Conservation (phyloP, 2,113 vertebrate species). For the Prunella fulvescens region DNA sequence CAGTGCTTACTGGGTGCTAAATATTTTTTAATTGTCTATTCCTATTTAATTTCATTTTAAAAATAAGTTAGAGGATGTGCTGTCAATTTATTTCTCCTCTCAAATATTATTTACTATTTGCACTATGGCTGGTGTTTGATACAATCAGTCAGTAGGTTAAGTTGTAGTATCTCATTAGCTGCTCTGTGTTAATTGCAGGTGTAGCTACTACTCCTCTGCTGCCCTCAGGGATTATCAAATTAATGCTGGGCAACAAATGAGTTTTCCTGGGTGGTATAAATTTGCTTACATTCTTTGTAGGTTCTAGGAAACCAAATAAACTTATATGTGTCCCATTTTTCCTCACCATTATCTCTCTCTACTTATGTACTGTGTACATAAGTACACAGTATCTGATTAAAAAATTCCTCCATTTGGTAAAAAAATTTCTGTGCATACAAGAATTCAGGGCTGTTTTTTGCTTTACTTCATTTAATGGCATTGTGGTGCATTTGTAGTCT, state of each 20-base stretch:
- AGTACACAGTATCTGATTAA: background rate
- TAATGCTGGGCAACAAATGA: background rate
- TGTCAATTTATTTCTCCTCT: background rate
- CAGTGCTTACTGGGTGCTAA: background rate
- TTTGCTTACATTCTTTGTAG: background rate
- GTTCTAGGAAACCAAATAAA: background rate
- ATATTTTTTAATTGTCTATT: background rate
- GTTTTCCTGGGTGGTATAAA: background rate
- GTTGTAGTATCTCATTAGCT: background rate
- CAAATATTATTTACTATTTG: background rate
- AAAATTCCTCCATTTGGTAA: background rate
- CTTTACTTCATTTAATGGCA: background rate
- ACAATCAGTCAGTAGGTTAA: background rate
- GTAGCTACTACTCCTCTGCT: background rate
- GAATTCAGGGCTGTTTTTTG: background rate
- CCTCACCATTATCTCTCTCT: background rate
- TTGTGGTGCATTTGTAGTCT: background rate
- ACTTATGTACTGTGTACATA: background rate
- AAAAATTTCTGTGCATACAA: background rate
- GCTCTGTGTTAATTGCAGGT: background rate
- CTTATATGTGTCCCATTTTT: accelerated
- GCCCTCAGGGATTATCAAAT: background rate
- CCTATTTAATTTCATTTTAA: background rate
- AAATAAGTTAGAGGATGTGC: background rate
- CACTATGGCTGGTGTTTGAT: background rate